phyloP scores from a whole-genome alignment of 2,797 vertebrate genomes.

The Gymnodraco acuticeps region DNA sequence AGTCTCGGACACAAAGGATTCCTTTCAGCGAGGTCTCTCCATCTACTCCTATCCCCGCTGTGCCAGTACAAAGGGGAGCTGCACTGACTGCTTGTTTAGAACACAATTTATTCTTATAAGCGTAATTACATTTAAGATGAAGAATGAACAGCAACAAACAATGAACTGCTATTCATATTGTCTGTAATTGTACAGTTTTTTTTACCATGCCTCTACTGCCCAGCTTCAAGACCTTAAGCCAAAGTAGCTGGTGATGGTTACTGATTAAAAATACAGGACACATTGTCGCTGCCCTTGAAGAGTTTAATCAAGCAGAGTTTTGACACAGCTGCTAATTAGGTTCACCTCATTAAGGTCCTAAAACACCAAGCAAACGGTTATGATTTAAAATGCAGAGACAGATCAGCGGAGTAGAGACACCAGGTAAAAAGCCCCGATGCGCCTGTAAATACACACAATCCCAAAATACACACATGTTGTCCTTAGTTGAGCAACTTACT shows the following conservation, averaged over 20 bases:
- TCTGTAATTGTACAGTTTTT: background rate
- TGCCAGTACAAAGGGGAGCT: conserved; percentile 39
- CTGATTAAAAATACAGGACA: background rate
- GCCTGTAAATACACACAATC: background rate
- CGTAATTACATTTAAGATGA: conserved; percentile 37
- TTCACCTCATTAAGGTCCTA: conserved; percentile 16
- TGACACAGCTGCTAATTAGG: conserved; percentile 39
- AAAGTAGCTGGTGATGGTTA: background rate
- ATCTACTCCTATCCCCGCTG: conserved; percentile 24
- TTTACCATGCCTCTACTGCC: background rate
- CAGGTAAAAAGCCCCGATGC: background rate
- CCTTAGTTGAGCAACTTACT: conserved; percentile 1
- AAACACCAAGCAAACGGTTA: conserved; percentile 15
- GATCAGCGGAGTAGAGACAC: background rate
- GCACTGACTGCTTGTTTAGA: conserved; percentile 31
- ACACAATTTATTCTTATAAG: conserved; percentile 30
- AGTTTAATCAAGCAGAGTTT: conserved; percentile 22
- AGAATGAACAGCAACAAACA: conserved; percentile 16
- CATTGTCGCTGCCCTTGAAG: background rate
- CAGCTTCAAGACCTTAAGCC: background rate
- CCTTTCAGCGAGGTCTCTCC: conserved; percentile 29
- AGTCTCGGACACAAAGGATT: conserved; percentile 34
- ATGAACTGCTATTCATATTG: background rate
- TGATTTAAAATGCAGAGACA: conserved; percentile 10
- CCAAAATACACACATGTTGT: background rate